Base-by-base conservation (phyloP, 2,113 vertebrate species). In the Euleptes europaea region DNA sequence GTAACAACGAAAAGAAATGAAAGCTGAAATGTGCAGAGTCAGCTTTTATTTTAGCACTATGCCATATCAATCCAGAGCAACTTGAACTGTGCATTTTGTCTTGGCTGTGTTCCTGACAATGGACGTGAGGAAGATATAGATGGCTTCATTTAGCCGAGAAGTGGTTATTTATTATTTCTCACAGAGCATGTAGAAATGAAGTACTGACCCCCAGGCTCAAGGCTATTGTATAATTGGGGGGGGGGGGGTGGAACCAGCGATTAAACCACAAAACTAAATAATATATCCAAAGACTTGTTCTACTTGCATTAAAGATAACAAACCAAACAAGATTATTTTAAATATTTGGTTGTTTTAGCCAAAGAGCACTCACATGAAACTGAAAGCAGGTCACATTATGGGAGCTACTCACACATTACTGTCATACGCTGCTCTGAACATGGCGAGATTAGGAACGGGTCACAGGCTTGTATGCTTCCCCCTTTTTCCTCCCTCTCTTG, bases 21-120 rank as follows among this genome's bases (percentile, higher is more conserved):
- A 78, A 92, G 60, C 80, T 88, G 0, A 0, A 91, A 93, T 90
- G 72, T 93, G 91, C 92, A 80, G 88, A 86, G 88, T 94, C 89
- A 95, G 92, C 92, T 90, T 76, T 92, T 94, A 78, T 86, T 92
- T 88, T 90, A 90, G 84, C 73, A 44, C 88, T 86, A 84, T 72
- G 77, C 84, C 91, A 75, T 91, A 80, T 93, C 93, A 93, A 89
- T 91, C 80, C 90, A 83, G 72, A 91, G 91, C 89, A 94, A 89
- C 92, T 92, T 92, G 86, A 79, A 91, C 86, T 88, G n/a, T 91
- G 87, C 51, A 63, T 89, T 93, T 93, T 92, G 60, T 35, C 88
- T 93, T 94, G 92, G 92, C 90, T 91, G 0, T 40, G 21, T 90
- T 91, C 91, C 91, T 83, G 72, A 90, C 84, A 60, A 87, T 81